Percentiles rank a stretch among this genome's conserved stretches.
These are phyloP conservation scores for Melanostigma gelatinosum DNA, from an alignment of 2,113 vertebrate genomes.

Conservation along the genomic window DNA sequence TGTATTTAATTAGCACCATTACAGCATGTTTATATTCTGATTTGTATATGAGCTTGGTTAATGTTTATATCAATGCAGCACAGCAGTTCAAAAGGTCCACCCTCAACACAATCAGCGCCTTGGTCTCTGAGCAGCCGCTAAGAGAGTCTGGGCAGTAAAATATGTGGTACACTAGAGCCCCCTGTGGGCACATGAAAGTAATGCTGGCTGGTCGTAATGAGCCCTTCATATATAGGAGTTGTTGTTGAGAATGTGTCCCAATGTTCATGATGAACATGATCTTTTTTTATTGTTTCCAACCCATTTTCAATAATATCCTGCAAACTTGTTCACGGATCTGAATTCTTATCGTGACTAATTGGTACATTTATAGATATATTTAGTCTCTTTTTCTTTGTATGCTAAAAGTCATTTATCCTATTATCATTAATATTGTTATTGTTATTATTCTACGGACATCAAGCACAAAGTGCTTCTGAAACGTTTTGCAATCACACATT, in stretches of 20 bases:
- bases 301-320: slow-evolving; percentile 17
- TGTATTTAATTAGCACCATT: slow-evolving; percentile 52
- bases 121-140: slow-evolving; percentile 57
- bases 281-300: slow-evolving; percentile 27
- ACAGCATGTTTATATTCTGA: slow-evolving; percentile 52
- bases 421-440: background rate
- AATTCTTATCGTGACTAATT: slow-evolving; percentile 23
- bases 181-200: slow-evolving; percentile 86
- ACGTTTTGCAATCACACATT: background rate
- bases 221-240: slow-evolving; percentile 57
- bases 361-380: slow-evolving; percentile 10
- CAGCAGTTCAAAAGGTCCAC: slow-evolving; percentile 77
- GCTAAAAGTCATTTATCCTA: slow-evolving; percentile 6
- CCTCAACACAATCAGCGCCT: slow-evolving; percentile 64
- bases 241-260: slow-evolving; percentile 61
- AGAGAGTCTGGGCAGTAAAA: slow-evolving; percentile 54
- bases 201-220: slow-evolving; percentile 51
- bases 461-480: slow-evolving; percentile 11
- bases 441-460: background rate
- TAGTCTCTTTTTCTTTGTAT: slow-evolving; percentile 16
- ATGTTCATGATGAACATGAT: slow-evolving; percentile 61
- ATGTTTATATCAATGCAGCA: slow-evolving; percentile 75
- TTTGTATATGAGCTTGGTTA: slow-evolving; percentile 70
- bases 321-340: slow-evolving; percentile 4
- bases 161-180: slow-evolving; percentile 93